Evolutionary conservation across 2,797 vertebrate species (phyloP).

Genomic region (Trachurus trachurus): DNA sequence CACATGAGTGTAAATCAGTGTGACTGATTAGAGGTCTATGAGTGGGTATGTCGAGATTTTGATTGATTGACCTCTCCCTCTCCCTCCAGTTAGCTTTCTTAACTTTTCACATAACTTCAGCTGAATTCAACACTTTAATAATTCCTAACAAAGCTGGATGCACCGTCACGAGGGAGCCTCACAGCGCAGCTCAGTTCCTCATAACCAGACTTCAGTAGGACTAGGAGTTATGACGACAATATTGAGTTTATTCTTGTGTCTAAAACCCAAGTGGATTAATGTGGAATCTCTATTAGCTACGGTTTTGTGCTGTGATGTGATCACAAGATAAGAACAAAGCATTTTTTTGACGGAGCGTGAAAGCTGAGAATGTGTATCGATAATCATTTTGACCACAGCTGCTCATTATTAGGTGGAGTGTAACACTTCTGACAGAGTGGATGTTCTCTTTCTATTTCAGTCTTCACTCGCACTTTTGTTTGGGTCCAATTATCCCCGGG

Average conservation of each 20-base stretch:
- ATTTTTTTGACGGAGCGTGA: neutral
- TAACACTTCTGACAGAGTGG: neutral
- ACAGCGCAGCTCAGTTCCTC: neutral
- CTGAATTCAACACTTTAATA: neutral
- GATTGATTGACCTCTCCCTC: constrained; percentile 13
- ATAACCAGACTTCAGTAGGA: neutral
- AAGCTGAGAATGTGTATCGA: neutral
- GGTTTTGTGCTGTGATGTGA: neutral
- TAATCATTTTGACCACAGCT: neutral
- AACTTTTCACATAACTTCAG: neutral
- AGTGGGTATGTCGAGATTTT: constrained; percentile 15
- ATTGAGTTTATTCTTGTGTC: neutral
- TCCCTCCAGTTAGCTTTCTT: neutral
- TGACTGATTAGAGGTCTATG: constrained; percentile 24
- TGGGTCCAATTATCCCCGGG: neutral
- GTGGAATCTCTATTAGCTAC: neutral
- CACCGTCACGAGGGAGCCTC: no score
- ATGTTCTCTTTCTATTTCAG: neutral
- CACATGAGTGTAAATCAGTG: constrained; percentile 40
- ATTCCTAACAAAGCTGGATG: neutral
- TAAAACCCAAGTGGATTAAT: neutral
- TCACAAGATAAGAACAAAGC: neutral
- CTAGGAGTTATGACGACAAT: neutral
- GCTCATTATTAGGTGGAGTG: neutral
- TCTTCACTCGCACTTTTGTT: neutral